Conservation (phyloP, 1,140 invertebrate genomes). For the Drosophila guanche region DNA sequence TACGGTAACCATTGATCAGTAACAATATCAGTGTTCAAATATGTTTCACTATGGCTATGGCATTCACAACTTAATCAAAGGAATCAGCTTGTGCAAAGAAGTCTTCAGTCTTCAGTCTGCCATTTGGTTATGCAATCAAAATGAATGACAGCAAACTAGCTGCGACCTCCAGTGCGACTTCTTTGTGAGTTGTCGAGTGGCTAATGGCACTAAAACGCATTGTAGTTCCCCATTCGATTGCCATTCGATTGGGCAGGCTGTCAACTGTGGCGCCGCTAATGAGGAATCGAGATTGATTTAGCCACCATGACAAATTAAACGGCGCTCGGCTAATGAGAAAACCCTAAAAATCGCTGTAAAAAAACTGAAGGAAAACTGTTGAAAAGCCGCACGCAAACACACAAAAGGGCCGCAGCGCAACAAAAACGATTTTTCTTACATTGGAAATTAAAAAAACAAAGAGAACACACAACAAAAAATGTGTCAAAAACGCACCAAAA, state of each 20-base stretch:
- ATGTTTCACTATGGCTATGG: too few relatives aligned
- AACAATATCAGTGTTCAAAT: too few relatives aligned
- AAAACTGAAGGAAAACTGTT: slow-evolving; percentile 50
- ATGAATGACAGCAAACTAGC: too few relatives aligned
- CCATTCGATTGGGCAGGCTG: slow-evolving; percentile 38
- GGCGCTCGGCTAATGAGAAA: slow-evolving; percentile 70
- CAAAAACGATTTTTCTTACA: slow-evolving; percentile 73
- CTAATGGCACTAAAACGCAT: too few relatives aligned
- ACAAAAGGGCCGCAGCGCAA: slow-evolving; percentile 58
- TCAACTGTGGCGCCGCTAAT: slow-evolving; percentile 49
- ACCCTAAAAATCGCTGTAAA: slow-evolving; percentile 14
- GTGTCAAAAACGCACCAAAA: slow-evolving; percentile 42
- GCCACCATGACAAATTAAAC: slow-evolving; percentile 73
- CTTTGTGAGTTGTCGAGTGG: too few relatives aligned
- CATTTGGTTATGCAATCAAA: too few relatives aligned
- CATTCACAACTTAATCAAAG: too few relatives aligned
- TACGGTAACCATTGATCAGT: too few relatives aligned
- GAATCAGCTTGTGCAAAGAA: too few relatives aligned
- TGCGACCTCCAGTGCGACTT: too few relatives aligned
- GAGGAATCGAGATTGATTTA: slow-evolving; percentile 58
- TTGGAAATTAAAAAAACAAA: slow-evolving; percentile 40
- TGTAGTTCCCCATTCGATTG: neutral
- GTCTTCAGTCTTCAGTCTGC: too few relatives aligned
- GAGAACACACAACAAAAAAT: slow-evolving; percentile 43
- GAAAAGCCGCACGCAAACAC: slow-evolving; percentile 59